Evolutionary conservation across 2,888 invertebrate species (phyloP), one percentile per base, ranked within the genome.

Genomic region (Aricia artaxerxes): DNA sequence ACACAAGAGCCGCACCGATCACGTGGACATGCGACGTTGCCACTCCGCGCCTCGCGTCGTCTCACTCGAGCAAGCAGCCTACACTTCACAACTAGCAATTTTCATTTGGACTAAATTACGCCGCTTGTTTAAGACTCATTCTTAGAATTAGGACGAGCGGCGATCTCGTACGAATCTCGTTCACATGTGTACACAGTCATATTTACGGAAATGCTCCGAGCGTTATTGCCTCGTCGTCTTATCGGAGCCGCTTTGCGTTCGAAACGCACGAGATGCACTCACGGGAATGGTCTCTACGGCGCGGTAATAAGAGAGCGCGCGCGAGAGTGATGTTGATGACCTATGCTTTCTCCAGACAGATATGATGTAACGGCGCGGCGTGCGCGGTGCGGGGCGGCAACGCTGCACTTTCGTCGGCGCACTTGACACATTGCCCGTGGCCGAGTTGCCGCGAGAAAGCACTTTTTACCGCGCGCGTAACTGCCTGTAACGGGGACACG

Each of bases 381-480:
- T 81, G 82, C 85, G 85, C 83, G 81, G 85, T 81, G 83, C 85
- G 85, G 83, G 81, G 83, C 84, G 85, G 85, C 92, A 91, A 90
- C 92, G 90, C 89, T 90, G 92, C 90, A 93, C 94, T 93, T 93
- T 94, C 93, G 88, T 90, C 91, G 90, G 90, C 90, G 94, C 93
- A 92, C 95, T 94, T 94, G 94, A 95, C 95, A 94, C 91, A 93
- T 89, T 94, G 94, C 90, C 94, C 94, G 88, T 94, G 94, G 94
- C 94, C 94, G 92, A 92, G 88, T 92, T 92, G 89, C 91, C 90
- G 87, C 92, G 92, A 90, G 93, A 93, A 93, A 94, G 92, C 92
- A 92, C 93, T 93, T 92, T 93, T 93, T 93, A 92, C 92, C 89
- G 88, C 90, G 85, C 89, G 89, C 91, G 92, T 92, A 92, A 91